phyloP scores from a whole-genome alignment of 2,888 invertebrate genomes.

The Dorcus parallelipipedus region DNA sequence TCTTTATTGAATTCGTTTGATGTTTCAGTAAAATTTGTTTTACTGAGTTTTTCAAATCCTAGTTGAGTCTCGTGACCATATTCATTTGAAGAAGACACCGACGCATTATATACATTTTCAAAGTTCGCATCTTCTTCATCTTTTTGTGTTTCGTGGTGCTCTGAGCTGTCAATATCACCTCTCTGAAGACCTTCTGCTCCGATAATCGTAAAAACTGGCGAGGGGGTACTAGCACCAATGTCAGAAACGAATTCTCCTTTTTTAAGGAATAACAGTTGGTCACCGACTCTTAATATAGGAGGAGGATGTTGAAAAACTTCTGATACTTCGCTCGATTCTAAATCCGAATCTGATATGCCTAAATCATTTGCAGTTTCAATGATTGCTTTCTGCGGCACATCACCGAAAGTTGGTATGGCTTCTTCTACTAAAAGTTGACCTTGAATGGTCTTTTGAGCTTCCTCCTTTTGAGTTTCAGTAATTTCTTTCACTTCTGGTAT shows the following conservation, averaged over 20 bases:
- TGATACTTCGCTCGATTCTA: slow-evolving; percentile 43
- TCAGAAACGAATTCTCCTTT: slow-evolving; percentile 42
- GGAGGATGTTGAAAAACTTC: slow-evolving; percentile 45
- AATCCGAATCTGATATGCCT: slow-evolving; percentile 35
- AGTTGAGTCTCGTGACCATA: neutral
- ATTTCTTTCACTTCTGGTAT: slow-evolving; percentile 51
- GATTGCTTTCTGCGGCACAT: slow-evolving; percentile 49
- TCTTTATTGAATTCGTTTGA: neutral
- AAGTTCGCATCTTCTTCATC: neutral
- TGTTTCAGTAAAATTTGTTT: neutral
- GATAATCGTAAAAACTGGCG: slow-evolving; percentile 47
- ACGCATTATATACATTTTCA: too few relatives aligned
- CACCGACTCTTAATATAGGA: slow-evolving; percentile 45
- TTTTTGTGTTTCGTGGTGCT: slow-evolving; percentile 26
- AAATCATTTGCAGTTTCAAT: slow-evolving; percentile 41
- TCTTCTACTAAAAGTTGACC: slow-evolving; percentile 36
- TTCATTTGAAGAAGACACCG: neutral
- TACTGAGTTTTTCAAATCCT: neutral
- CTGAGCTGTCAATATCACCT: slow-evolving; percentile 37
- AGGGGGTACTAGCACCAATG: slow-evolving; percentile 42
- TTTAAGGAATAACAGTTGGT: slow-evolving; percentile 45
- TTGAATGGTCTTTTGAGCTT: slow-evolving; percentile 18
- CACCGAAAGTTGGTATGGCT: slow-evolving; percentile 5
- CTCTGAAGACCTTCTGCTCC: slow-evolving; percentile 50
- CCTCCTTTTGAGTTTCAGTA: slow-evolving; percentile 39